Percentiles rank a stretch among this genome's conserved stretches.
phyloP scores from a whole-genome alignment of 2,888 invertebrate genomes.

The Dynastes tityus region DNA sequence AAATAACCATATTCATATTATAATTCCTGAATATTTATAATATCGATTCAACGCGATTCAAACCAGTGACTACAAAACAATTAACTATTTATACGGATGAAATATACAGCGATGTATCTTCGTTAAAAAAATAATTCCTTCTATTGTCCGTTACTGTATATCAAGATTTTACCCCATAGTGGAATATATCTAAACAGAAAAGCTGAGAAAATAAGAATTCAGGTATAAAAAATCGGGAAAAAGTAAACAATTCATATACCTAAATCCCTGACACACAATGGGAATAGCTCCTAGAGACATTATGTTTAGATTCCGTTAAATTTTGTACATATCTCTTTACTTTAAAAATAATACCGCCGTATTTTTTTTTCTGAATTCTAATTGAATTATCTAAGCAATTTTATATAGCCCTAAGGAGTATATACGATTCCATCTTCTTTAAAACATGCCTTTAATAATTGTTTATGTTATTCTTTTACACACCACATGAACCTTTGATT shows the following conservation, averaged over 20 bases:
- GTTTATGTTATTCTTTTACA: slow-evolving; percentile 2
- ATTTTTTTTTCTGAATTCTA: no score
- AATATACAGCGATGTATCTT: neutral
- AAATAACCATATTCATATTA: slow-evolving; percentile 48
- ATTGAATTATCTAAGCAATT: no score
- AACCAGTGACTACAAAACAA: slow-evolving; percentile 35
- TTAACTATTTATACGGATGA: slow-evolving; percentile 5
- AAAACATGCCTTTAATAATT: no score
- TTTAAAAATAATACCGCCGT: no score
- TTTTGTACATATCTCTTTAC: no score
- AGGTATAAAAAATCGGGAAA: slow-evolving; percentile 49
- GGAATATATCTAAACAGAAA: slow-evolving; percentile 16
- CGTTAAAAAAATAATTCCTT: neutral
- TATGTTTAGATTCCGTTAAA: slow-evolving; percentile 1
- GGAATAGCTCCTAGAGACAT: neutral
- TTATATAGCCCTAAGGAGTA: no score
- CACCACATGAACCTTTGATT: slow-evolving; percentile 3
- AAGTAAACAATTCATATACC: slow-evolving; percentile 46
- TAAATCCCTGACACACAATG: slow-evolving; percentile 28
- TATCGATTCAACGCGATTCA: slow-evolving; percentile 22
- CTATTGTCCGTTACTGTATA: neutral
- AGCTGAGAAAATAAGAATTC: slow-evolving; percentile 13
- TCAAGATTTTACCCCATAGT: neutral
- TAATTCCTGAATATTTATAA: slow-evolving; percentile 47
- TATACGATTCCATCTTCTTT: no score